phyloP scores from a whole-genome alignment of 1,140 invertebrate species.

The Venustaconcha ellipsiformis region DNA sequence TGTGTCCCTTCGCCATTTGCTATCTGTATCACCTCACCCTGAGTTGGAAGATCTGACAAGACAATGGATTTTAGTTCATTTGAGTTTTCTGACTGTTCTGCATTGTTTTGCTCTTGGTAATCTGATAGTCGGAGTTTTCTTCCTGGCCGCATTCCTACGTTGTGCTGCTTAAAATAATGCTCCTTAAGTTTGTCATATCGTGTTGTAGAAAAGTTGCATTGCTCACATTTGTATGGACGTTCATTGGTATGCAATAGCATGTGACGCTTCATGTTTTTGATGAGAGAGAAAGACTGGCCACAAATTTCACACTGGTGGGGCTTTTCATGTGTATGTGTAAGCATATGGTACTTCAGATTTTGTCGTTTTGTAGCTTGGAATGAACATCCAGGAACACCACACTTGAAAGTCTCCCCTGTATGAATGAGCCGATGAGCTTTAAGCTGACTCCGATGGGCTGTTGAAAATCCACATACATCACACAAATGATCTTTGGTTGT shows the following conservation, averaged over 20 bases:
- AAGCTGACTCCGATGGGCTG: conserved; percentile 74
- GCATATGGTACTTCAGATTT: conserved; percentile 67
- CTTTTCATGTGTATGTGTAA: conserved; percentile 73
- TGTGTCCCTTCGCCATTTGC: conserved; percentile 13
- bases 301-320: conserved; percentile 77
- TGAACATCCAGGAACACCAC: conserved; percentile 70
- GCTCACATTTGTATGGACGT: conserved; percentile 47
- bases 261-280: conserved; percentile 62
- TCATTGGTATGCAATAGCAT: conserved; percentile 53
- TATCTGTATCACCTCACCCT: not conserved
- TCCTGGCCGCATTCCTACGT: conserved; percentile 44
- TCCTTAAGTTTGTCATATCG: conserved; percentile 74
- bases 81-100: not conserved
- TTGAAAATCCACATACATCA: conserved; percentile 73
- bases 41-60: not conserved
- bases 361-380: conserved; percentile 70
- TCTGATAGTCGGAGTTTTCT: conserved; percentile 32
- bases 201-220: conserved; percentile 72
- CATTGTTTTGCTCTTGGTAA: conserved; percentile 12
- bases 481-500: conserved; percentile 73
- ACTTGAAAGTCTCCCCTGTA: conserved; percentile 73
- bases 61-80: not conserved
- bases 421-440: conserved; percentile 74
- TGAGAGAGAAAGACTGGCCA: conserved; percentile 67
- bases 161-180: conserved; percentile 64